phyloP scores from a whole-genome alignment of 2,888 invertebrate species.

The Thymelicus lineola region DNA sequence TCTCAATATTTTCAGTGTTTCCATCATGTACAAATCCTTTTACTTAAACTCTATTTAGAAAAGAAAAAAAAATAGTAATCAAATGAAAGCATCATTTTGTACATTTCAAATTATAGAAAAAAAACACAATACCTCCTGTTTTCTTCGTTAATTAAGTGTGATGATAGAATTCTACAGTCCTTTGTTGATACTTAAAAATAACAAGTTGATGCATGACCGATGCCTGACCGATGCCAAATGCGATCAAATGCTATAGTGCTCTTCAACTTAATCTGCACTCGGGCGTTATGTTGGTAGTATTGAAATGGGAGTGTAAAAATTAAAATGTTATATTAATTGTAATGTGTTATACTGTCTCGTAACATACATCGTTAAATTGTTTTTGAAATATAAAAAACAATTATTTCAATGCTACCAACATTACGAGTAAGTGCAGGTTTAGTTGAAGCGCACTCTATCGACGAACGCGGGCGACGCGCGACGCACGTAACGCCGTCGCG shows the following conservation, averaged over 20 bases:
- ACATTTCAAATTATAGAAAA: conserved; percentile 79
- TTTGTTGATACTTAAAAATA: conserved; percentile 79
- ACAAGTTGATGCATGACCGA: conserved; percentile 64
- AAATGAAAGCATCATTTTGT: conserved; percentile 84
- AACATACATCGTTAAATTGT: too few species aligned
- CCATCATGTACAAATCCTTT: conserved; percentile 77
- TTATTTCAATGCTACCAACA: too few species aligned
- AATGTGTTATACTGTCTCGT: too few species aligned
- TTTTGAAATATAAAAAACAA: too few species aligned
- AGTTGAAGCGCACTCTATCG: too few species aligned
- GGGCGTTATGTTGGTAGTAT: too few species aligned
- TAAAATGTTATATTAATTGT: too few species aligned
- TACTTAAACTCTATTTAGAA: conserved; percentile 81
- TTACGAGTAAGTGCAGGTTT: too few species aligned
- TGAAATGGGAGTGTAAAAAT: too few species aligned
- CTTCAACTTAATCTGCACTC: too few species aligned
- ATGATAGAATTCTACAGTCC: conserved; percentile 82
- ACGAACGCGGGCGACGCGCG: conserved; percentile 15
- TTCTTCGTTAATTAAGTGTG: conserved; percentile 75
- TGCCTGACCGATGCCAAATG: conserved; percentile 51
- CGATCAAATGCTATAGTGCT: conserved; percentile 75
- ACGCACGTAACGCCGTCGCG: background rate
- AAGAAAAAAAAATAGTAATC: conserved; percentile 69
- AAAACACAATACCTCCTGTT: conserved; percentile 69
- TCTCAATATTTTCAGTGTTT: conserved; percentile 53